Base-by-base conservation (phyloP, 1,140 invertebrate species). In the Bombus confusus region DNA sequence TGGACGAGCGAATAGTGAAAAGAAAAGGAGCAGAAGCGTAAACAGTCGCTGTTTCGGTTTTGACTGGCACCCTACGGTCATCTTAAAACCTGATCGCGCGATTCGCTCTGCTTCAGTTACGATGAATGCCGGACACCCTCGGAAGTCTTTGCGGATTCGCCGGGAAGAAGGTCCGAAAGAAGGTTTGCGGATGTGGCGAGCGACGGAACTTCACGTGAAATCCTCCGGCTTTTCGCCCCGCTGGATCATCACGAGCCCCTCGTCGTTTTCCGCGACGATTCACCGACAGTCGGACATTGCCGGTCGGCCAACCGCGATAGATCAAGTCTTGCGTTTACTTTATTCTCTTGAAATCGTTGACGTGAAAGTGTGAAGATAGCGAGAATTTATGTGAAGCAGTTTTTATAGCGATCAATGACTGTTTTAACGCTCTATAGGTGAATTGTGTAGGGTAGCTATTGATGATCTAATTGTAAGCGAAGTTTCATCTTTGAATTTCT, bases 51-150 rank as follows among this genome's bases (percentile, higher is more conserved):
- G 57, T 41, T 37, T 52, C 66, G 43, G 66, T 22, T 75, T 69
- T 34, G 41, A 43, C 57, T 34, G 83, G 84, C 86, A 88, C 87
- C 92, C 90, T 43, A 87, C 82, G 76, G 92, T 69, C 78, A 47
- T 83, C 77, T 80, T 87, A 68, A 85, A 90, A 88, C 84, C 75
- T 87, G 89, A 90, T 91, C 90, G 81, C 85, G 41, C 73, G 88
- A 93, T 95, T 94, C 91, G 93, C 83, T 92, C 85, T 91, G 94
- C 94, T 94, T 95, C 92, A 91, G 90, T 93, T 94, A 90, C 86
- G 75, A 85, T 88, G 90, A 92, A 93, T 91, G 84, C 83, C 69
- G 78, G 90, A 91, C 89, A 92, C 88, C 90, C 87, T 91, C 86
- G 88, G 90, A 91, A 84, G 80, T 89, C 88, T 87, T 89, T 87